Base-by-base conservation (phyloP, 2,888 invertebrate genomes). In the Tiphia femorata region DNA sequence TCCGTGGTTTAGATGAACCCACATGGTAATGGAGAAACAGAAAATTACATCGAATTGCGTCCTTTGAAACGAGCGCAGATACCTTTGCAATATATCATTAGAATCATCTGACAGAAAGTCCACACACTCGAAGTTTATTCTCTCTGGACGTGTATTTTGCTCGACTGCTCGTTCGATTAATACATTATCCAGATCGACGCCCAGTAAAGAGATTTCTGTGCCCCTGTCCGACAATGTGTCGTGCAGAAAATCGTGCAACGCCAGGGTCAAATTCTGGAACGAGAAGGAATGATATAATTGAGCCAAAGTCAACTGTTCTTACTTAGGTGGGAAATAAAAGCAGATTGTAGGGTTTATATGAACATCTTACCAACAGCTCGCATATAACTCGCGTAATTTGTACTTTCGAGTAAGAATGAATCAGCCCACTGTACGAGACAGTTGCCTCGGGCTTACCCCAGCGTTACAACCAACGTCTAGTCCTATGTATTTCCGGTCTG, bases 11-110 rank as follows among this genome's bases (percentile, higher is more conserved):
- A 95, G 80, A 83, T 95, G 95, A 74, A 95, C 92, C 95, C 95
- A 95, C 94, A 95, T 94, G 14, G 94, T 92, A 23, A 94, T 88
- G 6, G 95, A 94, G 79, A 95, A 94, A 78, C 92, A 92, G 80
- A 92, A 93, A 43, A 88, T 86, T 2, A 89, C 85, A 84, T 91
- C 89, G 84, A 92, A 94, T 57, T 80, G 85, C 0, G 72, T 43
- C 42, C 84, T 86, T 1, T 84, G 72, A 59, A 84, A 67, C 1
- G 62, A 64, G 23, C 75, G 55, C 47, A 92, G 82, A 80, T 87
- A 90, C 0, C 81, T 64, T 6, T 81, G 65, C n/a, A 91, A 77
- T 2, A 77, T 48, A 27, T 70, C 55, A 27, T 82, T 77, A 1
- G 86, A 71, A 1, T 81, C 70, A 1, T 66, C 56, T 2, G 67